phyloP scores from a whole-genome alignment of 2,888 invertebrate species.

The Muscina levida region DNA sequence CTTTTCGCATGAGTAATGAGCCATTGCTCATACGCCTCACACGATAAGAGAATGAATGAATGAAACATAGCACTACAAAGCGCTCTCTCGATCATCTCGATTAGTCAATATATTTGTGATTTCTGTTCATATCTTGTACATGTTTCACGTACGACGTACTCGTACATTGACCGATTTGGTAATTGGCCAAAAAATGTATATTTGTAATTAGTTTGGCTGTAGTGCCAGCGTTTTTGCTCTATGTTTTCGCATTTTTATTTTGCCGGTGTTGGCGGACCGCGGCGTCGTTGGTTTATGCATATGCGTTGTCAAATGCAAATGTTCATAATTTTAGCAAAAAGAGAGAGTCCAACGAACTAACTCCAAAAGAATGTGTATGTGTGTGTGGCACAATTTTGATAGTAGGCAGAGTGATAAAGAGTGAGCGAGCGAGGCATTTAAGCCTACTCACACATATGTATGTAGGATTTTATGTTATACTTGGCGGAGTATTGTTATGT shows the following conservation, averaged over 20 bases:
- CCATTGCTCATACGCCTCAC: background rate
- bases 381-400: no score
- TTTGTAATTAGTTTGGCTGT: slow-evolving; percentile 73
- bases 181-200: slow-evolving; percentile 74
- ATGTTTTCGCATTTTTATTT: background rate
- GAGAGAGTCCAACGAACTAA: no score
- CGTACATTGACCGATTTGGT: slow-evolving; percentile 76
- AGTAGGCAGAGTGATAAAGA: no score
- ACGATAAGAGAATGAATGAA: background rate
- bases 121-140: background rate
- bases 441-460: no score
- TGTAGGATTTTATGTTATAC: no score
- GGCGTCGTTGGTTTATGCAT: background rate
- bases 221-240: background rate
- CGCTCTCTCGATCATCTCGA: background rate
- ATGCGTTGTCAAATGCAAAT: background rate
- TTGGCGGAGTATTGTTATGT: no score
- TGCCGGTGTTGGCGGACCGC: background rate
- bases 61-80: background rate
- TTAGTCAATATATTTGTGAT: background rate
- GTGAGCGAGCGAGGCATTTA: no score
- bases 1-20: background rate
- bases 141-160: slow-evolving; percentile 1
- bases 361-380: no score
- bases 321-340: background rate